Evolutionary conservation across 2,797 vertebrate genomes (phyloP), one percentile per base, ranked within the genome.

Genomic region (Sorex maritimensis): DNA sequence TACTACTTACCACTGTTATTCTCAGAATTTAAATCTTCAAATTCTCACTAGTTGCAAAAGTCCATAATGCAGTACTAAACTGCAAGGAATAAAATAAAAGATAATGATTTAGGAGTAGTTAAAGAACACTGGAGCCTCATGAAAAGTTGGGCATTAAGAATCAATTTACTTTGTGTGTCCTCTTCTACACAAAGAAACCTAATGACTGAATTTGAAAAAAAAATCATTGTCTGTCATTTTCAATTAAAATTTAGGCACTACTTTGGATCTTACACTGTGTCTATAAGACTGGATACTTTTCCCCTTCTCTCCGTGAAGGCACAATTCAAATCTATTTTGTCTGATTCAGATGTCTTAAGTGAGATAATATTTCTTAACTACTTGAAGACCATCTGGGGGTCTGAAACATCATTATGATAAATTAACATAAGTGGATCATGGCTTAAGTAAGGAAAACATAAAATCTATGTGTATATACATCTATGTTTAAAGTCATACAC

Each of bases 351-450:
- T 49, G 58, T 77, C 92, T 83, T 87, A 74, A 71, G 72, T 84
- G 80, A 95, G 61, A 58, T 73, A 46, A 80, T 94, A 93, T 38
- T 90, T 96, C 90, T 96, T 92, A 91, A 90, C 75, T 92, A 90
- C 91, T 97, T 73, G 92, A 95, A 91, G 95, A 88, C 26, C 65
- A 92, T 96, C 94, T 96, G 90, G 92, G 95, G 88, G 68, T 97
- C 86, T 95, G 95, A 96, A 97, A 97, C 93, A 95, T 96, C 92
- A 96, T 97, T 98, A 97, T 94, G 83, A 94, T 96, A 96, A 97
- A 97, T 98, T 98, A 98, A 73, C 94, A 95, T 89, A 97, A 97
- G 97, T 97, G 96, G 88, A 74, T 97, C 80, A 96, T 46, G 41
- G 65, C 21, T 95, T 49, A 61, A 24, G 55, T 94, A 93, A 94